phyloP scores from a whole-genome alignment of 2,113 vertebrate genomes.

The Crotalus horridus region DNA sequence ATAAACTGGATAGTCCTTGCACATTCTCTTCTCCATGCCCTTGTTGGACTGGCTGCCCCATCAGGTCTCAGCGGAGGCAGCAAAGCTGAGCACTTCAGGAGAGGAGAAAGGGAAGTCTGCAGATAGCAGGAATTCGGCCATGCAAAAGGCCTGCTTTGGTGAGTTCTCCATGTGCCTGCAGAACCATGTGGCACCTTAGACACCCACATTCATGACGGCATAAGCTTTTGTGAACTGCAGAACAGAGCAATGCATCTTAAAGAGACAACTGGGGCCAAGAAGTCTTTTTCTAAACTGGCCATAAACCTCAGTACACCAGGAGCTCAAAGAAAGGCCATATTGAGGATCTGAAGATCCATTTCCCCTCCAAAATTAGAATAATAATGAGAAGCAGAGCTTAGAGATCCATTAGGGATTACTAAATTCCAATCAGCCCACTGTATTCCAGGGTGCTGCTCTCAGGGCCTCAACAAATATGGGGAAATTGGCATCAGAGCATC shows the following conservation, averaged over 20 bases:
- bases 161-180: background rate
- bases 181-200: background rate
- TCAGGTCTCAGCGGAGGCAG: fast-evolving
- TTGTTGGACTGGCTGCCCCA: background rate
- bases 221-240: background rate
- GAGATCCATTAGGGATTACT: background rate
- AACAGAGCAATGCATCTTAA: background rate
- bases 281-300: background rate
- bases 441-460: background rate
- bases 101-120: background rate
- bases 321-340: background rate
- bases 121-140: background rate
- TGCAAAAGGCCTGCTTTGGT: background rate
- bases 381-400: background rate
- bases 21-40: background rate
- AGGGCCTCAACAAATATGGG: background rate
- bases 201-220: background rate
- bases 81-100: background rate
- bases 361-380: background rate
- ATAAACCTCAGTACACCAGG: background rate
- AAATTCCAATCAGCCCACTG: background rate
- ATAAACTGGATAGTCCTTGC: conserved; percentile 49
- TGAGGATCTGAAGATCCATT: background rate
- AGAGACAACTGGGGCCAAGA: background rate
- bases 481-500: background rate